These are phyloP conservation scores for Alligator mississippiensis DNA, from an alignment of 2,113 vertebrate species.

Conservation along the genomic window DNA sequence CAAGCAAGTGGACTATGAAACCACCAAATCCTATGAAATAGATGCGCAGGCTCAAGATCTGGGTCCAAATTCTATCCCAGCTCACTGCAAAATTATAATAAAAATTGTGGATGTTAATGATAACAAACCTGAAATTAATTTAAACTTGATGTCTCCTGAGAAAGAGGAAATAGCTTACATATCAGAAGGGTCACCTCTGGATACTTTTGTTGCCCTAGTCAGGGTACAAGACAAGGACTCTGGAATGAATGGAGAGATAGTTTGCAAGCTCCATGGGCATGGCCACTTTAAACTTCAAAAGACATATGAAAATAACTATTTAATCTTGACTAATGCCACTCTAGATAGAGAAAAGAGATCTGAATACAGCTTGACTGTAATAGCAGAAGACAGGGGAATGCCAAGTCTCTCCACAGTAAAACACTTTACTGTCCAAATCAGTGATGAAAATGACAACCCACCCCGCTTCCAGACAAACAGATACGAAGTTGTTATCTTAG, in stretches of 20 bases:
- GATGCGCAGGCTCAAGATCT: constrained; percentile 95
- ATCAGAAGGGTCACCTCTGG: constrained; percentile 90
- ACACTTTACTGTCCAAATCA: constrained; percentile 95
- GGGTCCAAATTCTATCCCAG: constrained; percentile 97
- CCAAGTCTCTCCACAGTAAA: constrained; percentile 95
- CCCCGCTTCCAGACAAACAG: constrained; percentile 93
- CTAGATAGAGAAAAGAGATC: constrained; percentile 95
- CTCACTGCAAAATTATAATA: constrained; percentile 96
- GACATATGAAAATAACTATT: constrained; percentile 95
- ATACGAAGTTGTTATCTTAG: constrained; percentile 93
- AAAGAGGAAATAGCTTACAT: constrained; percentile 94
- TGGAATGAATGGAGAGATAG: constrained; percentile 90
- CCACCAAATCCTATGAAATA: constrained; percentile 90
- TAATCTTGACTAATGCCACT: constrained; percentile 94
- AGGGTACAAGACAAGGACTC: constrained; percentile 94
- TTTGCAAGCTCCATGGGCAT: constrained; percentile 92
- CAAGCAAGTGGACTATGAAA: constrained; percentile 94
- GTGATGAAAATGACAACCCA: constrained; percentile 97
- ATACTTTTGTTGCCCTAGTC: constrained; percentile 94
- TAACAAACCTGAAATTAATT: constrained; percentile 95
- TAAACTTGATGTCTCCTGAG: constrained; percentile 94
- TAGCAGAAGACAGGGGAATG: constrained; percentile 92
- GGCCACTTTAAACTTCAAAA: constrained; percentile 96
- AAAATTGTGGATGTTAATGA: constrained; percentile 96
- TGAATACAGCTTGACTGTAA: constrained; percentile 95